These are phyloP conservation scores for Amiota minor DNA, from an alignment of 2,888 invertebrate genomes.

Conservation along the genomic window DNA sequence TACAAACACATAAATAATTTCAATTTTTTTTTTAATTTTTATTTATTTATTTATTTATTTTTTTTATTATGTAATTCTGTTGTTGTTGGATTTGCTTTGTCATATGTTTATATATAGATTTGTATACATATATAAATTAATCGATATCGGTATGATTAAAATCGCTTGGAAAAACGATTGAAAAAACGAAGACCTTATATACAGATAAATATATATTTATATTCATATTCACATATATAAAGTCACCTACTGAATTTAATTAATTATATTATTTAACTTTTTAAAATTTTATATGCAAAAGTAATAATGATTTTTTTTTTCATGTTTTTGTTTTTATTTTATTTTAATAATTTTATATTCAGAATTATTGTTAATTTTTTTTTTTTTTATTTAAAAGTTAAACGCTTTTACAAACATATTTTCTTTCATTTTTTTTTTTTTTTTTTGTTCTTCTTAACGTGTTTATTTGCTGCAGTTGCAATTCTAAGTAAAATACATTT, in stretches of 20 bases:
- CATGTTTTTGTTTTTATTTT: not conserved
- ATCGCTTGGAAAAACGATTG: slow-evolving; percentile 28
- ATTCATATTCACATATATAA: slow-evolving; percentile 14
- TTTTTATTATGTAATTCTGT: slow-evolving; percentile 21
- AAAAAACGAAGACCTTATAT: slow-evolving; percentile 15
- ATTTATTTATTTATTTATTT: slow-evolving; percentile 34
- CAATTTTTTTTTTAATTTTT: slow-evolving; percentile 54
- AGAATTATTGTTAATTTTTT: not conserved
- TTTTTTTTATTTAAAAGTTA: slow-evolving; percentile 28
- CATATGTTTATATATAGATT: slow-evolving; percentile 54
- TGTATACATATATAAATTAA: slow-evolving; percentile 55
- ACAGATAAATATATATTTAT: not conserved
- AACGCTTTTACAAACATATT: slow-evolving; percentile 26
- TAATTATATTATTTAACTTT: not conserved
- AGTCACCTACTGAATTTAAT: slow-evolving; percentile 8
- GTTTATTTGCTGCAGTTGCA: slow-evolving; percentile 11
- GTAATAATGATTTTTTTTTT: not conserved
- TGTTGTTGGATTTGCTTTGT: slow-evolving; percentile 22
- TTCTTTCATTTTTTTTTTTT: slow-evolving; percentile 25
- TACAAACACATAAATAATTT: slow-evolving; percentile 59
- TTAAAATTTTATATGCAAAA: not conserved
- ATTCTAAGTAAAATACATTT: slow-evolving; percentile 28
- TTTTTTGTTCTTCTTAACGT: slow-evolving; percentile 30
- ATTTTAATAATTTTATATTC: slow-evolving; percentile 8
- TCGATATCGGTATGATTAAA: slow-evolving; percentile 42